These are phyloP conservation scores for Brachionus rubens DNA, from an alignment of 1,140 invertebrate species.

Conservation along the genomic window DNA sequence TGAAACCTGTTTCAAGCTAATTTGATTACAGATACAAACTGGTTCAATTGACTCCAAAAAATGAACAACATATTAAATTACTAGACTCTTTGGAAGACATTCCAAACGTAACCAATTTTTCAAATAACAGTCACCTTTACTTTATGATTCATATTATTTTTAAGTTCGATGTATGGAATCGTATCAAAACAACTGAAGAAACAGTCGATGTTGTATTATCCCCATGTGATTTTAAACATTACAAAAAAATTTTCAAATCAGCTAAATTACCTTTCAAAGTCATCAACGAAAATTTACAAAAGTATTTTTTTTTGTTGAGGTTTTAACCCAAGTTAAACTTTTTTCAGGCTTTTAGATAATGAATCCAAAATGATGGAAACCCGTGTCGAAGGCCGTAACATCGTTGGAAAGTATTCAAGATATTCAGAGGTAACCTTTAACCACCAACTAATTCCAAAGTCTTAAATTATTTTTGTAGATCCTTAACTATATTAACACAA, in stretches of 20 bases:
- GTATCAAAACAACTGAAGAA: neutral
- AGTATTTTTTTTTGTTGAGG: neutral
- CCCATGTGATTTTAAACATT: neutral
- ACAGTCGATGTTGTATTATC: slow-evolving; percentile 2
- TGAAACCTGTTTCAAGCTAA: too few species aligned
- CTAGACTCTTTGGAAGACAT: neutral
- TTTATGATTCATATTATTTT: neutral
- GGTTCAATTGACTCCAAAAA: neutral
- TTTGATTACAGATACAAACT: neutral
- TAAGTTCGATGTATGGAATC: slow-evolving; percentile 31
- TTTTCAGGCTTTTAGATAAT: neutral
- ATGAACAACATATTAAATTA: neutral
- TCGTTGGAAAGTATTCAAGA: neutral
- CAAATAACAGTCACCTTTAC: neutral
- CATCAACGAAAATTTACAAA: slow-evolving; percentile 2
- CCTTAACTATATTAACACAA: neutral
- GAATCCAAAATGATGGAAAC: neutral
- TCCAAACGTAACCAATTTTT: neutral
- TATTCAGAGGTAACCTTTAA: neutral
- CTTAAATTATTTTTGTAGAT: neutral
- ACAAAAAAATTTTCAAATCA: neutral
- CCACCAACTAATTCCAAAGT: neutral
- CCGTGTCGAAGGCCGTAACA: neutral
- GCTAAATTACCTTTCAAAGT: neutral
- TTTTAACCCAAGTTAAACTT: neutral